A percentile compares a stretch with the other conserved stretches of the same genome.
Conservation (phyloP, 2,113 vertebrate species). For the Cathartes aura region DNA sequence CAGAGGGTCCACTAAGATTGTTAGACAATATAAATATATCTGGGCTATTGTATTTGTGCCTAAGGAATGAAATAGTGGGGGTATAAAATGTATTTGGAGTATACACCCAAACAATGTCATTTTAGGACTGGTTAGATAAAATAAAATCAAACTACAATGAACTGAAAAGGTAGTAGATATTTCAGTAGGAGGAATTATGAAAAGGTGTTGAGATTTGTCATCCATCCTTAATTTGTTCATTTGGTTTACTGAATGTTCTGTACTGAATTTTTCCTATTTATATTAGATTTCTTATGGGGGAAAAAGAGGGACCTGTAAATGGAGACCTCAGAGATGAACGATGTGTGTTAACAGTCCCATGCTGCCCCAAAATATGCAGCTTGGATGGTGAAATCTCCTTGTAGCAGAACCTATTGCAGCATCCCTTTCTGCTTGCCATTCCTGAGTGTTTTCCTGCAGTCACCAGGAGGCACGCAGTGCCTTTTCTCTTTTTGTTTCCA, state of each 20-base stretch:
- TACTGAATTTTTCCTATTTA: background rate
- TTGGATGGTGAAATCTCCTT: background rate
- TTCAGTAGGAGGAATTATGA: background rate
- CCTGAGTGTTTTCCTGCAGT: background rate
- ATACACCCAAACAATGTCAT: background rate
- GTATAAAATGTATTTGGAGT: background rate
- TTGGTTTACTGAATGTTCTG: background rate
- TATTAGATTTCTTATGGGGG: background rate
- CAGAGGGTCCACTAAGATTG: background rate
- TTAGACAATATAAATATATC: background rate
- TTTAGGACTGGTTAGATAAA: background rate
- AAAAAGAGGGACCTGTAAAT: background rate
- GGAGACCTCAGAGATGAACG: background rate
- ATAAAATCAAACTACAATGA: background rate
- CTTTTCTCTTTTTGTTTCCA: constrained; percentile 4
- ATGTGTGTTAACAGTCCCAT: background rate
- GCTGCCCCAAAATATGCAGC: background rate
- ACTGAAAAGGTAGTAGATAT: background rate
- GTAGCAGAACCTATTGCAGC: background rate
- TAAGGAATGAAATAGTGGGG: background rate
- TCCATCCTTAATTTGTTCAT: background rate
- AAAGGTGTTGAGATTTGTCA: background rate
- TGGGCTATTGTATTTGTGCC: background rate
- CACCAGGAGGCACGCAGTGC: background rate
- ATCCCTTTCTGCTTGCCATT: background rate